phyloP scores from a whole-genome alignment of 2,888 invertebrate genomes.

The Exocentrus adspersus region DNA sequence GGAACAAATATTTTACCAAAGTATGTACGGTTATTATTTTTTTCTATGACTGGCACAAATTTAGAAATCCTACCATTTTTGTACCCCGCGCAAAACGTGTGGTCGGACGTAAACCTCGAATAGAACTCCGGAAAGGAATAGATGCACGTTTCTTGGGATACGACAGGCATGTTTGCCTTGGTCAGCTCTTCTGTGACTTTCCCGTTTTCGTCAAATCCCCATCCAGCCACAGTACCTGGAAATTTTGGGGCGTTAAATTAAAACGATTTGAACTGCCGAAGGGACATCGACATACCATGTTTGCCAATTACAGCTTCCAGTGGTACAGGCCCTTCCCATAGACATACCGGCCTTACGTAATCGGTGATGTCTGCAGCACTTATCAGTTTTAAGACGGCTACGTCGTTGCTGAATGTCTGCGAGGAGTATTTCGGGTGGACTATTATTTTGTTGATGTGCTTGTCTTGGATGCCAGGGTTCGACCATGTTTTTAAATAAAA shows the following conservation, averaged over 20 bases:
- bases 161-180: slow-evolving; percentile 70
- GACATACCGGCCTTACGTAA: slow-evolving; percentile 59
- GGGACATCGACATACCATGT: slow-evolving; percentile 50
- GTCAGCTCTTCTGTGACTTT: slow-evolving; percentile 69
- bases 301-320: slow-evolving; percentile 48
- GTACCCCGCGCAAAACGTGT: slow-evolving; percentile 65
- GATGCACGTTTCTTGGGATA: slow-evolving; percentile 70
- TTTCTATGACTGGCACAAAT: too few relatives aligned
- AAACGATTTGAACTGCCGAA: too few relatives aligned
- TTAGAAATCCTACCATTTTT: slow-evolving; percentile 62
- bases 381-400: slow-evolving; percentile 56
- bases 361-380: slow-evolving; percentile 54
- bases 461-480: slow-evolving; percentile 59
- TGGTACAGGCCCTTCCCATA: slow-evolving; percentile 54
- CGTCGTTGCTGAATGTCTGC: slow-evolving; percentile 55
- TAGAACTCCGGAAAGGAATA: slow-evolving; percentile 71
- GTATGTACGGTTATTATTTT: too few relatives aligned
- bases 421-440: slow-evolving; percentile 57
- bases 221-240: slow-evolving; percentile 60
- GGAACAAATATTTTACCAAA: slow-evolving; percentile 23
- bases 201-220: slow-evolving; percentile 70
- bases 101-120: slow-evolving; percentile 68
- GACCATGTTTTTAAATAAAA: slow-evolving; percentile 59
- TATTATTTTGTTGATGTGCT: slow-evolving; percentile 54
- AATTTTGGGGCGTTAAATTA: background rate